Conservation (phyloP, 2,113 vertebrate genomes). For the Pyxicephalus adspersus region DNA sequence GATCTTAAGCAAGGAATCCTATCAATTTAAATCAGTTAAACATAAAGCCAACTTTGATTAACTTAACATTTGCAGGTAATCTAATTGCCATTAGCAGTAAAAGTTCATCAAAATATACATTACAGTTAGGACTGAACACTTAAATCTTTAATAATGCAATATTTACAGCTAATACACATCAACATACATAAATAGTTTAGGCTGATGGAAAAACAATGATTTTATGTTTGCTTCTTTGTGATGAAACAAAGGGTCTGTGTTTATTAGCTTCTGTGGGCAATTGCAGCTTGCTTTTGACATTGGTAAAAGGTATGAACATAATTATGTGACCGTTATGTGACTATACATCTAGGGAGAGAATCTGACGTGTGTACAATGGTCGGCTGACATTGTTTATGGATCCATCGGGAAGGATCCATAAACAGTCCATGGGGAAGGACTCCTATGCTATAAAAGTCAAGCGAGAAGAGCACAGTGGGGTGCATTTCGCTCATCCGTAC, state of each 20-base stretch:
- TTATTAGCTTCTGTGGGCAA: neutral
- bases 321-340: too few relatives aligned
- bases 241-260: neutral
- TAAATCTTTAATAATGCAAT: neutral
- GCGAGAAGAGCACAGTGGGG: too few relatives aligned
- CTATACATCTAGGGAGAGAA: too few relatives aligned
- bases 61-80: conserved; percentile 25
- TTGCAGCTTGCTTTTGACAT: too few relatives aligned
- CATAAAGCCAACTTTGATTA: conserved; percentile 15
- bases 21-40: conserved; percentile 10
- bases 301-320: too few relatives aligned
- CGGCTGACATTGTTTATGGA: too few relatives aligned
- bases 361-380: too few relatives aligned
- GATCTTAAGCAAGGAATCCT: neutral
- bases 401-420: too few relatives aligned
- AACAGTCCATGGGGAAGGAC: too few relatives aligned
- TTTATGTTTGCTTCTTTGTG: too few relatives aligned
- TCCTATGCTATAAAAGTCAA: too few relatives aligned
- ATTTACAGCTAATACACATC: neutral
- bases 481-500: too few relatives aligned
- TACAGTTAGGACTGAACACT: conserved; percentile 2
- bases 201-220: neutral
- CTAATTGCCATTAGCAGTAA: conserved; percentile 31
- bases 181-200: neutral
- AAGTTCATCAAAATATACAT: conserved; percentile 18